Percentiles rank a stretch among this genome's conserved stretches.
phyloP scores from a whole-genome alignment of 2,113 vertebrate genomes.

The Xiphophorus couchianus region DNA sequence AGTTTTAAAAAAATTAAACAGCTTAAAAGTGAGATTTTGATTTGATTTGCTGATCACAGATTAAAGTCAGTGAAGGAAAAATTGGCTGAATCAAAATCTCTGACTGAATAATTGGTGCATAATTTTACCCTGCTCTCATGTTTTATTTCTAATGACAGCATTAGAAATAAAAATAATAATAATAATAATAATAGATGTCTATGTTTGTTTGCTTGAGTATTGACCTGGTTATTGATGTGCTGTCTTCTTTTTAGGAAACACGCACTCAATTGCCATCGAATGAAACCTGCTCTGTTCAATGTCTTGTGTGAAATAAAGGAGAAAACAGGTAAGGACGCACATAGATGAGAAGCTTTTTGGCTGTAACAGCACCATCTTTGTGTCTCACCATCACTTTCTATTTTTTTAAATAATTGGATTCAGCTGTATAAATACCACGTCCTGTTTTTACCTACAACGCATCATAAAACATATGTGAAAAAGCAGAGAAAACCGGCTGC shows the following conservation, averaged over 20 bases:
- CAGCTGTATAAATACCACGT: not conserved
- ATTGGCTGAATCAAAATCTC: not conserved
- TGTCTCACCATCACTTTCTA: not conserved
- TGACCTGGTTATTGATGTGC: slow-evolving; percentile 50
- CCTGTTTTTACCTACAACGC: not conserved
- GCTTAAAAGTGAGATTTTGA: not conserved
- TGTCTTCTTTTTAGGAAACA: slow-evolving; percentile 77
- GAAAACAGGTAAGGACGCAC: slow-evolving; percentile 76
- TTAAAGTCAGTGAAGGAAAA: not conserved
- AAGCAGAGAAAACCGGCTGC: slow-evolving; percentile 28
- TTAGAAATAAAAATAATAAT: not conserved
- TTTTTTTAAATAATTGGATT: not conserved
- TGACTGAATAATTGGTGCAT: not conserved
- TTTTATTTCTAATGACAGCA: not conserved
- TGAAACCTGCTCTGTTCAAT: slow-evolving; percentile 84
- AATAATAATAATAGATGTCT: not conserved
- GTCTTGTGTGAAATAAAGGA: slow-evolving; percentile 84
- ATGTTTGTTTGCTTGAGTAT: slow-evolving; percentile 59
- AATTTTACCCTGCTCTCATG: not conserved
- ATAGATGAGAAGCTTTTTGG: not conserved
- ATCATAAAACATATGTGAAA: not conserved
- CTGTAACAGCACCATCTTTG: not conserved
- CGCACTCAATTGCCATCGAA: slow-evolving; percentile 84
- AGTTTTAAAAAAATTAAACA: not conserved
- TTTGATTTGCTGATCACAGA: not conserved